phyloP scores from a whole-genome alignment of 1,140 invertebrate species.

The Calliphora vicina region DNA sequence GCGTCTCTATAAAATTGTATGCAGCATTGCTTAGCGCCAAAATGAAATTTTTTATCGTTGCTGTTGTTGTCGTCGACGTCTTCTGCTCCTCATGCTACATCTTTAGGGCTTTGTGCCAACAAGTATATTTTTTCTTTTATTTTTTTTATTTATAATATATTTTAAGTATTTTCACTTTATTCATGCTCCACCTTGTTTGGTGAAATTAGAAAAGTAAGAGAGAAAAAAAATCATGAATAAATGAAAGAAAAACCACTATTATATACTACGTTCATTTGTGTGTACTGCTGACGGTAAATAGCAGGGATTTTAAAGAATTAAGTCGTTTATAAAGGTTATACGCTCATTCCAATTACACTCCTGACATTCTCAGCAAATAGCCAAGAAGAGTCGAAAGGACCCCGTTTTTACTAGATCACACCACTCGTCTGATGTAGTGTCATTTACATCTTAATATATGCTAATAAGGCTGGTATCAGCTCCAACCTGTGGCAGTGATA shows the following conservation, averaged over 20 bases:
- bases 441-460: too few species aligned
- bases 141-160: background rate
- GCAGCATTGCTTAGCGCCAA: conserved; percentile 11
- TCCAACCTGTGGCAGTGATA: too few species aligned
- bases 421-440: too few species aligned
- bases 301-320: background rate
- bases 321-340: too few species aligned
- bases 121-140: background rate
- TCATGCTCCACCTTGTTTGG: conserved; percentile 7
- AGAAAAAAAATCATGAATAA: background rate
- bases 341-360: too few species aligned
- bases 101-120: conserved; percentile 7
- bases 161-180: conserved; percentile 11
- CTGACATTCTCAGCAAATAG: too few species aligned
- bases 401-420: too few species aligned
- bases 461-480: too few species aligned
- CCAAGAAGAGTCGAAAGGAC: too few species aligned
- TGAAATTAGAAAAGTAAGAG: background rate
- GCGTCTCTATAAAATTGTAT: conserved; percentile 2
- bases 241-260: conserved; percentile 6
- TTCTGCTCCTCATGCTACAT: background rate
- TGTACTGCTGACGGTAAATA: background rate
- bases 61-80: background rate
- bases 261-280: background rate
- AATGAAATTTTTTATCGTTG: background rate